phyloP scores from a whole-genome alignment of 2,888 invertebrate genomes.

The Graphium colonna region DNA sequence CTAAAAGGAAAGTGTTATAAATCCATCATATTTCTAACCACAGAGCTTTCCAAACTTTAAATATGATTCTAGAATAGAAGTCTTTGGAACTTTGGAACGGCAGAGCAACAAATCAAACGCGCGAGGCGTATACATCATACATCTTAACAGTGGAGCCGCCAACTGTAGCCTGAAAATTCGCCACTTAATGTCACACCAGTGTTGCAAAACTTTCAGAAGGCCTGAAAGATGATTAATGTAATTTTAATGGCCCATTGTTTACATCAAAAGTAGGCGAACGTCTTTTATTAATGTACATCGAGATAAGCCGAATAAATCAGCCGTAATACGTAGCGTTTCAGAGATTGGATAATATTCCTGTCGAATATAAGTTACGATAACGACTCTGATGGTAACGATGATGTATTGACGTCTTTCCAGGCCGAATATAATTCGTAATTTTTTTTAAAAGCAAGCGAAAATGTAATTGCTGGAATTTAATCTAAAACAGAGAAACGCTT shows the following conservation, averaged over 20 bases:
- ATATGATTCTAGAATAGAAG: too few species aligned
- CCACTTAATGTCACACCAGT: constrained; percentile 34
- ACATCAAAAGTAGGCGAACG: constrained; percentile 25
- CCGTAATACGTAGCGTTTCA: constrained; percentile 3
- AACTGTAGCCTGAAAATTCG: constrained; percentile 26
- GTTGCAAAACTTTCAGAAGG: constrained; percentile 31
- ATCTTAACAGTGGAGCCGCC: background rate
- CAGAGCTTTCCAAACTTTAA: too few species aligned
- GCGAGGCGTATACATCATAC: background rate
- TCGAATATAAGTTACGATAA: constrained; percentile 25
- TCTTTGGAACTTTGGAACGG: too few species aligned
- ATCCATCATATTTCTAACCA: too few species aligned
- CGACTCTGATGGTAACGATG: constrained; percentile 2
- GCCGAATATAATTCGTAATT: background rate
- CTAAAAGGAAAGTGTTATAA: too few species aligned
- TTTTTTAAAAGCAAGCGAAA: background rate
- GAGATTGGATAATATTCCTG: constrained; percentile 14
- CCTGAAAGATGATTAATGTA: constrained; percentile 51
- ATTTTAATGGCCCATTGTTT: constrained; percentile 58
- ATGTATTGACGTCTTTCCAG: constrained; percentile 2
- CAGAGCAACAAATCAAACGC: constrained; percentile 3
- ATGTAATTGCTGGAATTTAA: background rate
- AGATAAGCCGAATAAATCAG: constrained; percentile 20
- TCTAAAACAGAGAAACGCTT: too few species aligned
- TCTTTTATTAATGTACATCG: constrained; percentile 33